Evolutionary conservation across 2,888 invertebrate genomes (phyloP).

Genomic region (Eulithis testata): DNA sequence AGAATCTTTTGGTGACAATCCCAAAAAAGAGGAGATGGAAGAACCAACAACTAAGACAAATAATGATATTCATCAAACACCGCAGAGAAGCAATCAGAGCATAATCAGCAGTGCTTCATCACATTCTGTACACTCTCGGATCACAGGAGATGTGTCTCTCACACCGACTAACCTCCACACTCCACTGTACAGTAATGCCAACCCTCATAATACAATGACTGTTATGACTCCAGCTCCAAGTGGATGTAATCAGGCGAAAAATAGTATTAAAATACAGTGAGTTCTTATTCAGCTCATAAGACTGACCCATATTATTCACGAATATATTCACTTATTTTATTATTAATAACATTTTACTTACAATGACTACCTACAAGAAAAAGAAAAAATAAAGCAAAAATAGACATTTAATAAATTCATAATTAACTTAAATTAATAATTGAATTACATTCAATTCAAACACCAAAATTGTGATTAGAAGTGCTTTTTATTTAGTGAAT

Average conservation of each 20-base stretch:
- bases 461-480: no score
- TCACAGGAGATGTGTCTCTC: slow-evolving; percentile 67
- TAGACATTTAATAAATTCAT: no score
- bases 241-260: slow-evolving; percentile 84
- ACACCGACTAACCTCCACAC: slow-evolving; percentile 75
- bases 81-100: slow-evolving; percentile 23
- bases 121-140: slow-evolving; percentile 25
- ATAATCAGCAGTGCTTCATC: slow-evolving; percentile 19
- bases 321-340: no score
- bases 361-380: no score
- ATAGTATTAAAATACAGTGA: slow-evolving; percentile 86
- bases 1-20: slow-evolving; percentile 4
- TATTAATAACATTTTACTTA: no score
- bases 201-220: slow-evolving; percentile 83
- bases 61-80: slow-evolving; percentile 21
- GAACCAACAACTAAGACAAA: slow-evolving; percentile 17
- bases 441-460: no score
- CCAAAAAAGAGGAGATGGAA: slow-evolving; percentile 21
- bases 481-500: no score
- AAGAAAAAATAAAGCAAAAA: no score
- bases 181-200: slow-evolving; percentile 61
- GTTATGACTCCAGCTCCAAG: slow-evolving; percentile 80
- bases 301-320: no score
- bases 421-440: no score
- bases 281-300: slow-evolving; percentile 40